Evolutionary conservation across 2,113 vertebrate genomes (phyloP).

Genomic region (Bettongia penicillata): DNA sequence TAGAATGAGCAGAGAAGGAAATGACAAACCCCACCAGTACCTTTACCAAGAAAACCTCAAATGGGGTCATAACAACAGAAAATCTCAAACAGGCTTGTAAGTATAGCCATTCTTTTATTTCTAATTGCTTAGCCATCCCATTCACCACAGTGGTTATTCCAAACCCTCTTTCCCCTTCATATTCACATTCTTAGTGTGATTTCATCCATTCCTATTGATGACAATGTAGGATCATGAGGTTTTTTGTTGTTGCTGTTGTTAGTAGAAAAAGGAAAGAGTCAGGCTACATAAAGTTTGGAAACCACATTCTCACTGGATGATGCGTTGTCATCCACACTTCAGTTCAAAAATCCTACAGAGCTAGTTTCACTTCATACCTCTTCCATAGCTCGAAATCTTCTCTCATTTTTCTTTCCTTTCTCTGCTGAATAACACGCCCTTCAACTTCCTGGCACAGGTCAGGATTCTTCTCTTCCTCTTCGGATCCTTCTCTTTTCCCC

Average conservation of each 20-base stretch:
- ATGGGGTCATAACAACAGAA: too few relatives aligned
- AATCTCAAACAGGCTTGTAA: background rate
- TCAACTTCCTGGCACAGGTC: background rate
- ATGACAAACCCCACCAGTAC: too few relatives aligned
- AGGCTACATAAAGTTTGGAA: background rate
- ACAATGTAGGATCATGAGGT: background rate
- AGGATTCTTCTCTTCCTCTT: background rate
- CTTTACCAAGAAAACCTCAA: too few relatives aligned
- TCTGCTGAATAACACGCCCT: background rate
- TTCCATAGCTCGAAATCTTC: background rate
- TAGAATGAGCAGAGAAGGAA: too few relatives aligned
- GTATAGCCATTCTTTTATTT: background rate
- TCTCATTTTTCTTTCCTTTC: background rate
- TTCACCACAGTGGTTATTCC: background rate
- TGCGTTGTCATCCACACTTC: background rate
- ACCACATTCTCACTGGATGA: background rate
- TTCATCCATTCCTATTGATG: background rate
- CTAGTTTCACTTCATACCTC: background rate
- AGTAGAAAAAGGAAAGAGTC: background rate
- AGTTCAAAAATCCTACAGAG: background rate
- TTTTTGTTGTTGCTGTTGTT: background rate
- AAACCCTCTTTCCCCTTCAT: background rate
- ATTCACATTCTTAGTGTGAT: background rate
- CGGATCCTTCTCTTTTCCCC: background rate
- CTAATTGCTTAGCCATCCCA: background rate